Base-by-base conservation (phyloP, 2,888 invertebrate species). In the Serripes groenlandicus region DNA sequence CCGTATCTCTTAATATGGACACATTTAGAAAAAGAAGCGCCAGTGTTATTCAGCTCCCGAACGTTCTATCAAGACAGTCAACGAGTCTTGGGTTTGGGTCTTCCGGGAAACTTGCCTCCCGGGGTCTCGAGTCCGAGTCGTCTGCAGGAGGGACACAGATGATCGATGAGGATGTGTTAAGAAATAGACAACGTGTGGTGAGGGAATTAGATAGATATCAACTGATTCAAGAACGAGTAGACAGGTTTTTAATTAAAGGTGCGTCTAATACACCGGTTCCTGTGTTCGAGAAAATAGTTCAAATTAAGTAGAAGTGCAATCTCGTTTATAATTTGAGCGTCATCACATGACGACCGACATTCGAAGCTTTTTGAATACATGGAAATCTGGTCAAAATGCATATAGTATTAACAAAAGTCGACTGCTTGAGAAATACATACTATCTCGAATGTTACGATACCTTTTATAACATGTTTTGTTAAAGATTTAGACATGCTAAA, bases 101-200 rank as follows among this genome's bases (percentile, higher is more conserved):
- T 56, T 34, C 64, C 11, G 54, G 52, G 9, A 66, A 32, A 66
- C 28, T 64, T 7, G 66, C 60, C 32, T 32, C 60, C 18, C 64
- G 69, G 15, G 77, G 75, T 35, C 30, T 49, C 28, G 64, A 49
- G 23, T 15, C 32, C 32, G 68, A 32, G 18, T 42, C 58, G n/a
- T 37, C 74, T 0, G 71, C 49, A 9, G 83, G 69, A 18, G 76
- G 68, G 9, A 68, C 82, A 4, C 78, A 82, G 56, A 75, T 84
- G 15, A 88, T 89, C 52, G 89, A 86, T 54, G 88, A 89, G 60
- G 89, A 89, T 73, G 83, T 85, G 30, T 75, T 88, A 35, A 68
- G 79, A 21, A 80, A 86, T 11, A 76, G 85, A 71, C 86, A 89
- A 64, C 70, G 84, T 32, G 83, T 88, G 7, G 66, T 86, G 23